These are phyloP conservation scores for Atta cephalotes DNA, from an alignment of 1,140 invertebrate genomes.

Conservation along the genomic window DNA sequence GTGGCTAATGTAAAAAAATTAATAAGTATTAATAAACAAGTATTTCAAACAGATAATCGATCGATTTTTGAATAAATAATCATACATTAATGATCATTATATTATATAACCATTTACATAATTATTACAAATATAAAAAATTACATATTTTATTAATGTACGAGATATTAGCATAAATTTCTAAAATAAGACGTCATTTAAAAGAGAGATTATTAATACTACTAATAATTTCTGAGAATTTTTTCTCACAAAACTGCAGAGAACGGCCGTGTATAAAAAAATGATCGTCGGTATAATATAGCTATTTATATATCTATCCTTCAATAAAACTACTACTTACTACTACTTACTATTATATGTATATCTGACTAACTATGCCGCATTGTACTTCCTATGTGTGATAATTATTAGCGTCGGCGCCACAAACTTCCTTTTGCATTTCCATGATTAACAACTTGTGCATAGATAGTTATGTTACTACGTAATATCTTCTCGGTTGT, in stretches of 20 bases:
- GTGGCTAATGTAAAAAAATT: background rate
- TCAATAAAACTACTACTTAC: slow-evolving; percentile 14
- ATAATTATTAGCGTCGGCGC: slow-evolving; percentile 52
- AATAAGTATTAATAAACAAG: background rate
- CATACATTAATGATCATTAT: background rate
- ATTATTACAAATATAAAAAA: background rate
- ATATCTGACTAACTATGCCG: slow-evolving; percentile 13
- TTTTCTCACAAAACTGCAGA: background rate
- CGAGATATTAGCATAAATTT: background rate
- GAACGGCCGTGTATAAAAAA: background rate
- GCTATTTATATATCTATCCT: slow-evolving; percentile 7
- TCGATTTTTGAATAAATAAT: background rate
- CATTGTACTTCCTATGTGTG: slow-evolving; percentile 2
- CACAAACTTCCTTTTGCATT: slow-evolving; percentile 30
- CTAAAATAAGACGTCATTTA: background rate
- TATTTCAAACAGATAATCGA: background rate
- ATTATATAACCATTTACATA: background rate
- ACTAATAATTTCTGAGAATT: background rate
- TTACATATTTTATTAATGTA: background rate
- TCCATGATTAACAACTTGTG: slow-evolving; percentile 12
- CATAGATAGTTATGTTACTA: background rate
- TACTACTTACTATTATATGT: slow-evolving; percentile 13
- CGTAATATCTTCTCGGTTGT: background rate
- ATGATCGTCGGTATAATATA: slow-evolving; percentile 14
- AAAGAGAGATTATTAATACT: background rate